Evolutionary conservation across 2,113 vertebrate genomes (phyloP), one percentile per base, ranked within the genome.

Genomic region (Copsychus sechellarum): DNA sequence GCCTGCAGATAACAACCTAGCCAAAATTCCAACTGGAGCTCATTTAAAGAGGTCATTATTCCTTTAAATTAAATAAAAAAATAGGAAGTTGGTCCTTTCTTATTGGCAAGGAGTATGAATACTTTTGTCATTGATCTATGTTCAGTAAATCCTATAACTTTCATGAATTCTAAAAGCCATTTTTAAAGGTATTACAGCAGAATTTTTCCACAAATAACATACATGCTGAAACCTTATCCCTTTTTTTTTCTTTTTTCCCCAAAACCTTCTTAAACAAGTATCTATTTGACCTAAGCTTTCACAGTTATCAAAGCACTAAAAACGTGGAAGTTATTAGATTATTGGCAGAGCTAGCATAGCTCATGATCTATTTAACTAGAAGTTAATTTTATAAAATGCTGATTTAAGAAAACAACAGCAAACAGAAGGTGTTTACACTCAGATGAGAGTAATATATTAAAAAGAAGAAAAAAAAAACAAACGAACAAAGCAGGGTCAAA

Each of bases 351-450:
- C 60, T 90, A 51, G 19, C 20, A 45, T 21, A 91, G 51, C n/a
- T 28, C 6, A 12, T 64, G 28, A 60, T 86, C 34, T 86, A 6
- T 54, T 80, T 83, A 66, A 74, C 42, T 78, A 43, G 50, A 86
- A 83, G n/a, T 79, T 91, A 42, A 82, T 73, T 79, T 92, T 94
- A n/a, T 74, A 36, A 92, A 95, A 92, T 38, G 26, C 16, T 60
- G 8, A 53, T 88, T 73, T 83, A 90, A 70, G 62, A 31, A 91
- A 92, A 81, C 21, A 42, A 38, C 66, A 92, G 36, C 82, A 89
- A 96, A 77, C 69, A 91, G 83, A 86, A 89, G 82, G 71, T 95
- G 77, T 95, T 97, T 96, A 93, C 54, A 61, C 43, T 93, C 56
- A 72, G 53, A 81, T 19, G 43, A 73, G 71, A 25, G n/a, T 58